phyloP scores from a whole-genome alignment of 2,888 invertebrate genomes.

The Unio delphinus region DNA sequence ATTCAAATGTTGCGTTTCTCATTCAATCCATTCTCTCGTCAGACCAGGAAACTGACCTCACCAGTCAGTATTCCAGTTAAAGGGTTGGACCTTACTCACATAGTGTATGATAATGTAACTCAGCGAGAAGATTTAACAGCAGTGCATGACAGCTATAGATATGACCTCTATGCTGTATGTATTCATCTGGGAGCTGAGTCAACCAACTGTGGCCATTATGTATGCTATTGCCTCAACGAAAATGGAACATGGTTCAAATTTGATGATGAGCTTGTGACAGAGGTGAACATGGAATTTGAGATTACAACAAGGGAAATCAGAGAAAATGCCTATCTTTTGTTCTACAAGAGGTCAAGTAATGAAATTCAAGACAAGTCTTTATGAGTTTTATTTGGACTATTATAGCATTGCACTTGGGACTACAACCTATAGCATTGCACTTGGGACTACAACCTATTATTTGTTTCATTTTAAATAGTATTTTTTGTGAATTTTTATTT shows the following conservation, averaged over 20 bases:
- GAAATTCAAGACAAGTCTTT: too few species aligned
- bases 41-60: constrained; percentile 56
- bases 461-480: too few species aligned
- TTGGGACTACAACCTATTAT: too few species aligned
- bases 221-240: constrained; percentile 56
- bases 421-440: too few species aligned
- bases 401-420: too few species aligned
- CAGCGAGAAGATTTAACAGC: constrained; percentile 58
- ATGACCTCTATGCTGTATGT: constrained; percentile 65
- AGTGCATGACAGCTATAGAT: constrained; percentile 40
- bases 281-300: constrained; percentile 68
- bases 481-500: too few species aligned
- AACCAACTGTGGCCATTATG: constrained; percentile 65
- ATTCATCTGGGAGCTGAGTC: constrained; percentile 63
- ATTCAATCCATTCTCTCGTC: constrained; percentile 49
- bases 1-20: constrained; percentile 67
- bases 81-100: constrained; percentile 56
- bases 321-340: constrained; percentile 67
- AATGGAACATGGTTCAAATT: constrained; percentile 61
- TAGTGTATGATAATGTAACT: constrained; percentile 65
- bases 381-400: too few species aligned
- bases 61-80: constrained; percentile 61
- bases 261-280: constrained; percentile 64
- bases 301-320: constrained; percentile 59
- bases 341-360: constrained; percentile 49